Percentiles rank a stretch among this genome's conserved stretches.
These are phyloP conservation scores for Avahi laniger DNA, from an alignment of 2,797 vertebrate species.

Conservation along the genomic window DNA sequence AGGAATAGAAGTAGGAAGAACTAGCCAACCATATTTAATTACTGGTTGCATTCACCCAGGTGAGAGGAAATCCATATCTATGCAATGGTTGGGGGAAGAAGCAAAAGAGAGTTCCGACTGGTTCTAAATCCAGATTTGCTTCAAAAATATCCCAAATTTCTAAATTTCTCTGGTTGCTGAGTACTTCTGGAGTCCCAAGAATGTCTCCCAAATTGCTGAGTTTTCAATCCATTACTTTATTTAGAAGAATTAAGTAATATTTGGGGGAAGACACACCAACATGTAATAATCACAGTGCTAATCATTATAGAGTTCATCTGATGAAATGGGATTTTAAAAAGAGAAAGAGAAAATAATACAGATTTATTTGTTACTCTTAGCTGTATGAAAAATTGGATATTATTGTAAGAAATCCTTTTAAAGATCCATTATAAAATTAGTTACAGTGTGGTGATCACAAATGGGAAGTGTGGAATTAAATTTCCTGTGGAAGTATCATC, in stretches of 20 bases:
- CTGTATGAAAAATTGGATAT: background rate
- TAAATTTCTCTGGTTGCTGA: background rate
- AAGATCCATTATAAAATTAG: background rate
- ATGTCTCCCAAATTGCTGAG: background rate
- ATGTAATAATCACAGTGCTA: background rate
- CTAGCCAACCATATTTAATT: background rate
- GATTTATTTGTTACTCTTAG: background rate
- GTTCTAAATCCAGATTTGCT: constrained; percentile 12
- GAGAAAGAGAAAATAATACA: background rate
- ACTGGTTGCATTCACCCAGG: background rate
- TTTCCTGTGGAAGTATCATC: background rate
- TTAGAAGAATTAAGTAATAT: background rate
- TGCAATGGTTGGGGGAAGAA: background rate
- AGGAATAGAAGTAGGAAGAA: background rate
- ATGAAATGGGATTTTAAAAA: background rate
- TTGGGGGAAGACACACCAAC: background rate
- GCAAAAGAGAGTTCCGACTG: background rate
- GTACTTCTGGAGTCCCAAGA: background rate
- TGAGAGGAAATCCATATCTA: background rate
- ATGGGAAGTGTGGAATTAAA: background rate
- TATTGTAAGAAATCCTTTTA: background rate
- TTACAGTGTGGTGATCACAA: background rate
- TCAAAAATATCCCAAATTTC: background rate
- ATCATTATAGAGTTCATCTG: background rate
- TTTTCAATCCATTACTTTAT: background rate